Base-by-base conservation (phyloP, 2,888 invertebrate genomes). In the Thymelicus lineola region DNA sequence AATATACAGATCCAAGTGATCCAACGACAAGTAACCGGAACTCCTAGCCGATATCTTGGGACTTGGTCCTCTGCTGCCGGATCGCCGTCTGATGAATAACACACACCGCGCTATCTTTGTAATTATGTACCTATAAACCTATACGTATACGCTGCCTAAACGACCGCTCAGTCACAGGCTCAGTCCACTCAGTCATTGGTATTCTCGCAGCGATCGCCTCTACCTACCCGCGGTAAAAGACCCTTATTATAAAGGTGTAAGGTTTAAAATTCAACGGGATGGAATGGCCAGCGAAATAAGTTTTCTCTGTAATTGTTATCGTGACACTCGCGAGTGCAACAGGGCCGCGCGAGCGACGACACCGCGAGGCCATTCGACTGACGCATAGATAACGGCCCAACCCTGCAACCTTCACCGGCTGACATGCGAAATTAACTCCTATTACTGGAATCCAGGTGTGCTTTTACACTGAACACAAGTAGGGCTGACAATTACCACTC, bases 241-340 rank as follows among this genome's bases (percentile, higher is more conserved):
- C 36, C 71, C 58, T 36, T 76, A 74, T 71, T 58, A 12, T 14
- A 9, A 58, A 17, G 1, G 0, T 0, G 63, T 70, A 71, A 60
- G 66, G 74, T 68, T 57, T 38, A 72, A 46, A 73, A 64, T 72
- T 36, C n/a, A 7, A 7, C 59, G 66, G 15, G 20, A 15, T 66
- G 66, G 71, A 73, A 79, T 77, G 77, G 78, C 80, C 82, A 82
- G 81, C 83, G 80, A 83, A 84, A 84, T 85, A 83, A 84, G 83
- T 86, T 86, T 82, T 84, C 84, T 84, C 81, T 82, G 84, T 88
- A 88, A 88, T 88, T 88, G 86, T 87, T 89, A 89, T 88, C 89
- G 85, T 82, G 86, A 85, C 84, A 86, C 71, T 72, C 81, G 86
- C 83, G 79, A 84, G 77, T 79, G 81, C 79, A 79, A 77, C 85